Base-by-base conservation (phyloP, 2,888 invertebrate genomes). In the Protula sp. region DNA sequence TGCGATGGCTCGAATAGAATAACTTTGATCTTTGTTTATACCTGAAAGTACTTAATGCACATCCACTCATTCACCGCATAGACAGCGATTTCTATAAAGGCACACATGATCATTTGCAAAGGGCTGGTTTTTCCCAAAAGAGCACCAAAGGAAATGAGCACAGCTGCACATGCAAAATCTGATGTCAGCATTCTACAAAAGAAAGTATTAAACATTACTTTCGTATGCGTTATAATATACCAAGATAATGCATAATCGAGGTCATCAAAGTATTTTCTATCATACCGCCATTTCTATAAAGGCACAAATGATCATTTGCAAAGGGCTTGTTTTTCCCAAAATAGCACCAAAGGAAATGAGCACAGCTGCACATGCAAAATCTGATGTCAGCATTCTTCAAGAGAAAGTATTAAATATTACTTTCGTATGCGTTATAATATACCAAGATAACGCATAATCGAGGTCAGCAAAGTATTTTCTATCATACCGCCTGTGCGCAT, bases 121-220 rank as follows among this genome's bases (percentile, higher is more conserved):
- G 83, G 82, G 47, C 78, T 79, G 2, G 80, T 73, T 70, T 83
- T 81, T 9, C 84, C 84, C 9, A 84, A 71, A 2, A 84, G 72
- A 0, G 82, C 84, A 22, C 84, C 83, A 72, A 84, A 83, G n/a
- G 82, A 79, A 58, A 84, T 84, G 51, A 83, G 71, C 2, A 84
- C 74, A 2, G 81, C 77, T 2, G 81, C 82, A 4, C 81, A 75
- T 0, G 81, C 80, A 61, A 65, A 65, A 45, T 67, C 67, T 4
- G 65, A 55, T n/a, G 57, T 48, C 27, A 68, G 51, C 53, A 68
- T 38, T 1, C 67, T 67, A 62, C 0, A n/a, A n/a, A n/a, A n/a
- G n/a, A n/a, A n/a, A n/a, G n/a, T n/a, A n/a, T n/a, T n/a, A n/a
- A n/a, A n/a, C n/a, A n/a, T n/a, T n/a, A n/a, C n/a, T n/a, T n/a